A percentile compares a stretch with the other conserved stretches of the same genome.
Evolutionary conservation across 2,888 invertebrate genomes (phyloP).

Genomic region (Torymus texanus): DNA sequence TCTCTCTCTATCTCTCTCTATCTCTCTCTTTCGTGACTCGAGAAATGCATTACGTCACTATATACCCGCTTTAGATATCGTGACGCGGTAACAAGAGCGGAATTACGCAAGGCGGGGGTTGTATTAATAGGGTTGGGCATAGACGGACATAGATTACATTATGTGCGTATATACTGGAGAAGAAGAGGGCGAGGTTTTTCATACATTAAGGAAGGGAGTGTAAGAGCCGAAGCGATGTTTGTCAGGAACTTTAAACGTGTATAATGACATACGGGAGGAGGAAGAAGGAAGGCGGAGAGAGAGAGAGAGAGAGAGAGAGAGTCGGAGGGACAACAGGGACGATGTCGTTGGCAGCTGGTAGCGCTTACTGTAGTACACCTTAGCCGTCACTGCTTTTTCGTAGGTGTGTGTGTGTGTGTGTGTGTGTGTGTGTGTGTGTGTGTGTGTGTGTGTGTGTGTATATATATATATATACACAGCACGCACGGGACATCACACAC

Average conservation of each 20-base stretch:
- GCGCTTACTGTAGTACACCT: slow-evolving; percentile 20
- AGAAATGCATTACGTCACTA: slow-evolving; percentile 33
- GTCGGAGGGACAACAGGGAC: neutral
- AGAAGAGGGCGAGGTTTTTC: neutral
- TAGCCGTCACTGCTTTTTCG: slow-evolving; percentile 20
- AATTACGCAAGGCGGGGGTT: slow-evolving; percentile 4
- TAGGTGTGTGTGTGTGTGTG: too few relatives aligned
- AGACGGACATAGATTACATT: neutral
- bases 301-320: neutral
- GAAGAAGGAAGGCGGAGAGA: neutral
- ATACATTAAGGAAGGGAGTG: too few relatives aligned
- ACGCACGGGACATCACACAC: neutral
- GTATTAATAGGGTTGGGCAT: neutral
- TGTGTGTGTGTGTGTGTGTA: too few relatives aligned
- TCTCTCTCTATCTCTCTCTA: neutral
- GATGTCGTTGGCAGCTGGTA: slow-evolving; percentile 40
- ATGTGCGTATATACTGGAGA: neutral
- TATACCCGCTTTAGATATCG: slow-evolving; percentile 2
- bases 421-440: too few relatives aligned
- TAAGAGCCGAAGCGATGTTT: slow-evolving; percentile 18
- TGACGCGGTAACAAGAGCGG: slow-evolving; percentile 1
- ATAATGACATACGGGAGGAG: slow-evolving; percentile 21
- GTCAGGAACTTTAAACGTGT: slow-evolving; percentile 42
- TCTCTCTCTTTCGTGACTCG: slow-evolving; percentile 12
- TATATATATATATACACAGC: neutral